These are phyloP conservation scores for Leptinotarsa haldemani DNA, from an alignment of 2,888 invertebrate genomes.

Conservation along the genomic window DNA sequence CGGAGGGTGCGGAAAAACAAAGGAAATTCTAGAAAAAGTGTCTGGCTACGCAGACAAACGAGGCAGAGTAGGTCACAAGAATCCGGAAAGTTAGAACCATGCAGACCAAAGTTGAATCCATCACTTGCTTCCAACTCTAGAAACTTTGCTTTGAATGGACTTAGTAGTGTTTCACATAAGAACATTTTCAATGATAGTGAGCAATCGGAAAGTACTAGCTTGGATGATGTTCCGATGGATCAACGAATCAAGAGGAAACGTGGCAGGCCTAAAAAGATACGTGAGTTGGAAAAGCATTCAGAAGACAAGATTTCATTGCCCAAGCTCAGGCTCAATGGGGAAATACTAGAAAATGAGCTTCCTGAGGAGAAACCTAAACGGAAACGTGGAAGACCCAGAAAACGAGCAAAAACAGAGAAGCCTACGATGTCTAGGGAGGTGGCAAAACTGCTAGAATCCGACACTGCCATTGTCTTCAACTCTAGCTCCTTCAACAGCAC, in stretches of 20 bases:
- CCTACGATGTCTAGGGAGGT: neutral
- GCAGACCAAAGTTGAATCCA: no score
- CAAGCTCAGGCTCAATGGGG: neutral
- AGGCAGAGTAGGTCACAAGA: no score
- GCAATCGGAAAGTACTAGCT: neutral
- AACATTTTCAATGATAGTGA: no score
- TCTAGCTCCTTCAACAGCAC: neutral
- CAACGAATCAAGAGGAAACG: conserved; percentile 3
- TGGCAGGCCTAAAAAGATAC: neutral
- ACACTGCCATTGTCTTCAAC: neutral
- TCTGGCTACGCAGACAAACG: no score
- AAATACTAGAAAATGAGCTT: neutral
- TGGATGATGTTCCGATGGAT: neutral
- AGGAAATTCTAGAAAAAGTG: no score
- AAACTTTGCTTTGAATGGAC: no score
- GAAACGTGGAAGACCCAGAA: neutral
- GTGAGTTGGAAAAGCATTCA: neutral
- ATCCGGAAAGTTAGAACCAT: no score
- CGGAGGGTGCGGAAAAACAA: no score
- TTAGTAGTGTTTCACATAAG: no score
- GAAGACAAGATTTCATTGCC: neutral
- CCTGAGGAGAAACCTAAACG: neutral
- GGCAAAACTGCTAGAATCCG: neutral
- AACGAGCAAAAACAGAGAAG: neutral
- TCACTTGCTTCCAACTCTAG: no score